Evolutionary conservation across 2,888 invertebrate species (phyloP), one percentile per base, ranked within the genome.

Genomic region (Athalia circularis): DNA sequence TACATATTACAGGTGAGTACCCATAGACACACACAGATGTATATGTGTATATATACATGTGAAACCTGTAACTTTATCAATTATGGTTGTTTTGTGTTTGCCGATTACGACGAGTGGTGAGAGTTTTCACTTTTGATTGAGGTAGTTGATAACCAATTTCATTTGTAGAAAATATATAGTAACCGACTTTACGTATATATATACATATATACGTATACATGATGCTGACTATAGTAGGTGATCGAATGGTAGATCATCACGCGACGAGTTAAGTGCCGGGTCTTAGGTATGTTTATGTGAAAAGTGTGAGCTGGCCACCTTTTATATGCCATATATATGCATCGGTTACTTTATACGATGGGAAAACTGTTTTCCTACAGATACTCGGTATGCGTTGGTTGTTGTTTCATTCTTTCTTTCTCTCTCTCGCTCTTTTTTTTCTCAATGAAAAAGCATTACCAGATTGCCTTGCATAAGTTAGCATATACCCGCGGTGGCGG

Each of bases 381-480:
- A 29, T 29, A 29, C 29, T 2, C 29, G 29, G 29, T 48, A 13
- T 29, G 29, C 29, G 29, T 29, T 29, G 29, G 29, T 29, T 29
- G 29, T 29, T 29, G 29, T 29, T 29, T 29, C 2, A 29, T 29
- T 29, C 29, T 29, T 2, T 29, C 29, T 29, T 2, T 29, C 29
- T 29, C 29, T 29, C 29, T 29, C 29, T 29, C 29, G 0, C 29
- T 29, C 29, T 29, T 29, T 29, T 62, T 48, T 79, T 79, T 76
- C 61, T 62, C 59, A 11, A 72, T 83, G 80, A 84, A 84, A 87
- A 86, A 88, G 86, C 88, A 89, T 89, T 89, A 90, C 87, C 88
- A 89, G 89, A 88, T 89, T 88, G 87, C 84, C 85, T 85, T 81
- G 82, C 84, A 80, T 84, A 85, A 2, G 84, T 87, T 86, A 84